Evolutionary conservation across 2,113 vertebrate species (phyloP).

Genomic region (Pseudorhombus dupliciocellatus): DNA sequence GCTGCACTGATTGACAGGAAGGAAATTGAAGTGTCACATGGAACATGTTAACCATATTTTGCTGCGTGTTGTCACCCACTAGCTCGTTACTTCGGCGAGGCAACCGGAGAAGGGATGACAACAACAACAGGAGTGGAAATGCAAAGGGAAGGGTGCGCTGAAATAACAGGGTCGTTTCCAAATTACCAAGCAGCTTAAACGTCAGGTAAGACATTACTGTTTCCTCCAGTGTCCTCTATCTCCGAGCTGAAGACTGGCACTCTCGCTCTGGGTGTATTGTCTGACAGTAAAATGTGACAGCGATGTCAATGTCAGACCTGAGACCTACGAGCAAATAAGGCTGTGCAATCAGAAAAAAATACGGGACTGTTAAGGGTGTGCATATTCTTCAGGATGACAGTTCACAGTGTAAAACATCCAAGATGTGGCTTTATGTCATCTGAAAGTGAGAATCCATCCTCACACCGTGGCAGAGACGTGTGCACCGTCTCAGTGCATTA

Average conservation of each 20-base stretch:
- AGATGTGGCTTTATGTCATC: constrained; percentile 56
- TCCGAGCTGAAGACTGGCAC: neutral
- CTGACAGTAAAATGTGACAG: constrained; percentile 55
- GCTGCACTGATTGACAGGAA: constrained; percentile 71
- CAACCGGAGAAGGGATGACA: constrained; percentile 27
- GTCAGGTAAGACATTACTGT: constrained; percentile 5
- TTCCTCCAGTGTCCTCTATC: constrained; percentile 31
- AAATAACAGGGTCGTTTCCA: constrained; percentile 33
- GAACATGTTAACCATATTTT: constrained; percentile 74
- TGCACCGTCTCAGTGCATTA: constrained; percentile 51
- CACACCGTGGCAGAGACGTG: constrained; percentile 46
- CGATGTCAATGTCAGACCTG: constrained; percentile 51
- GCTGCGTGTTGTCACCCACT: constrained; percentile 57
- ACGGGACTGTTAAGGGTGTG: constrained; percentile 28
- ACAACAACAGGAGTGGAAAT: constrained; percentile 29
- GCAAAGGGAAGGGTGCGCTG: neutral
- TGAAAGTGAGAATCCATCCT: constrained; percentile 60
- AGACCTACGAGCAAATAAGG: constrained; percentile 55
- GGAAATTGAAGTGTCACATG: constrained; percentile 80
- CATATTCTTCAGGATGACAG: constrained; percentile 39
- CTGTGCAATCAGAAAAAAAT: constrained; percentile 26
- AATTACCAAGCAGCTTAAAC: constrained; percentile 36
- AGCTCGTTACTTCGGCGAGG: constrained; percentile 31
- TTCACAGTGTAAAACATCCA: constrained; percentile 35
- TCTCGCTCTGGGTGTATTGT: constrained; percentile 20